Evolutionary conservation across 2,113 vertebrate genomes (phyloP).

Genomic region (Podocnemis expansa): DNA sequence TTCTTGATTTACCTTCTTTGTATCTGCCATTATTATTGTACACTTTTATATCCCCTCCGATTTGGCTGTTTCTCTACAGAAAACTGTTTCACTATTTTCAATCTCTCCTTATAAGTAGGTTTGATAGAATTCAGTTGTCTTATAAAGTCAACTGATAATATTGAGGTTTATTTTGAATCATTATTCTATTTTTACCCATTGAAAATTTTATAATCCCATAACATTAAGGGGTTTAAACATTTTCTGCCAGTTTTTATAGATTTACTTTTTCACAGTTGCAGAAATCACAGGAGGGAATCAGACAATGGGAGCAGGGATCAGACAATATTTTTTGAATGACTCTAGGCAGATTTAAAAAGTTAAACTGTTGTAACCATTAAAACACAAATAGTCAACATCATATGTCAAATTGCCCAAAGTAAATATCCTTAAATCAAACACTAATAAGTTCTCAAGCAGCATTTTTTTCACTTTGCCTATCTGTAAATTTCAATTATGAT

Average conservation of each 20-base stretch:
- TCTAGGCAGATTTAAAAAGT: neutral
- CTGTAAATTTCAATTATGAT: neutral
- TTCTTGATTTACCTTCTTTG: neutral
- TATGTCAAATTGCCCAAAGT: neutral
- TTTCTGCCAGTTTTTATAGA: neutral
- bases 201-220: neutral
- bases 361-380: neutral
- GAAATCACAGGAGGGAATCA: neutral
- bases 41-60: neutral
- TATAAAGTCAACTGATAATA: neutral
- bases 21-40: neutral
- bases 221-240: neutral
- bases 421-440: neutral
- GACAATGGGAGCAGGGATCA: neutral
- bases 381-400: neutral
- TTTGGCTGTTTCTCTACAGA: neutral
- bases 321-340: neutral
- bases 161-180: neutral
- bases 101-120: neutral
- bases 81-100: neutral
- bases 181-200: neutral
- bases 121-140: neutral
- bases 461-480: neutral
- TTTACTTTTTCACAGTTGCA: neutral
- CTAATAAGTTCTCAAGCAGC: neutral